Percentiles rank a stretch among this genome's conserved stretches.
These are phyloP conservation scores for Microctenopoma stevenorrisi DNA, from an alignment of 2,797 vertebrate genomes.

Conservation along the genomic window DNA sequence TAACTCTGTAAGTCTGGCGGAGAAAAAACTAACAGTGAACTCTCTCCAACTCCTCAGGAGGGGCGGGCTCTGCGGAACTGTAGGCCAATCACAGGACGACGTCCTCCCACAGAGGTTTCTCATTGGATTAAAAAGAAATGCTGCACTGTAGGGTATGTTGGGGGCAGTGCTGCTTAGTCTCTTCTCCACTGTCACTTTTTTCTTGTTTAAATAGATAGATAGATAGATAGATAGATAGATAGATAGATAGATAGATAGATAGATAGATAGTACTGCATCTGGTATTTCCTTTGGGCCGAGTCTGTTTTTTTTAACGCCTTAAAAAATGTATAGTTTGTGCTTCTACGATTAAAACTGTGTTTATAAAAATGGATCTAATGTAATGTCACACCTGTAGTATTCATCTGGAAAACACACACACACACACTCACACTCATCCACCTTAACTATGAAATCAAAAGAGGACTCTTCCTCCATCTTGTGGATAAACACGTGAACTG, in stretches of 20 bases:
- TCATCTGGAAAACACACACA: background rate
- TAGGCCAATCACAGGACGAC: slow-evolving; percentile 66
- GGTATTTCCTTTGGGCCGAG: background rate
- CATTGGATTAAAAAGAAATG: slow-evolving; percentile 56
- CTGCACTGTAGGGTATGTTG: slow-evolving; percentile 7
- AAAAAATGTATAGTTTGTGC: background rate
- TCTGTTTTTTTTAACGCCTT: background rate
- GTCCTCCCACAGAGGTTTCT: slow-evolving; percentile 17
- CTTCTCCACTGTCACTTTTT: slow-evolving; percentile 10
- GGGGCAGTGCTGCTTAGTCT: slow-evolving; percentile 20
- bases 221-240: too few relatives aligned
- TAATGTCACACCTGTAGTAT: background rate
- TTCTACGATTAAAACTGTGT: background rate
- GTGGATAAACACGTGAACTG: slow-evolving; percentile 49
- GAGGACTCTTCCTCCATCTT: slow-evolving; percentile 59
- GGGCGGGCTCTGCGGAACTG: slow-evolving; percentile 60
- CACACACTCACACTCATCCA: background rate
- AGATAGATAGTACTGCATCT: background rate
- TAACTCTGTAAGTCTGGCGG: slow-evolving; percentile 36
- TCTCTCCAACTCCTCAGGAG: slow-evolving; percentile 67
- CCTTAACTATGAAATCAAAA: background rate
- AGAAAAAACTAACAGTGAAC: slow-evolving; percentile 62
- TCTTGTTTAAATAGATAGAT: too few relatives aligned
- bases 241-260: too few relatives aligned
- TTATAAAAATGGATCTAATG: background rate